Conservation (phyloP, 2,113 vertebrate genomes). For the Zosterops lateralis region DNA sequence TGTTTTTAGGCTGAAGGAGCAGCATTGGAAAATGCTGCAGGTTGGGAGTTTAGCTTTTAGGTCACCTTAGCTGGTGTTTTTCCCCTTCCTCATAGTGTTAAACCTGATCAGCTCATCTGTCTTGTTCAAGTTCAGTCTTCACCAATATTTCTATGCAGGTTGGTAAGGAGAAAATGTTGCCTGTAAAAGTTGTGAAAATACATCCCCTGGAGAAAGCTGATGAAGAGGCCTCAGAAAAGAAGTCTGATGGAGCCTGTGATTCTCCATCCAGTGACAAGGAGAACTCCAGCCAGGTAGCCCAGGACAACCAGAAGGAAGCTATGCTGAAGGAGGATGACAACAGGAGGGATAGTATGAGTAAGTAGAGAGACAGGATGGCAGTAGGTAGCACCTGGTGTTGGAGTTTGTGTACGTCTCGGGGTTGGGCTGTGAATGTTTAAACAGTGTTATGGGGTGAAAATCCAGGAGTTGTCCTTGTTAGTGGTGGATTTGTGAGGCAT, state of each 20-base stretch:
- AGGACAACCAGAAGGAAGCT: conserved; percentile 87
- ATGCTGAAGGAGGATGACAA: conserved; percentile 83
- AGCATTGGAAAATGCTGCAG: neutral
- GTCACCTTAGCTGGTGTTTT: rapidly evolving
- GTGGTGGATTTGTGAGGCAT: neutral
- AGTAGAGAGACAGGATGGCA: conserved; percentile 54
- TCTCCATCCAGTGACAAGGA: conserved; percentile 98
- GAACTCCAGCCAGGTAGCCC: conserved; percentile 84
- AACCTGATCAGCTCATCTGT: neutral
- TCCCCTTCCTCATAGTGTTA: neutral
- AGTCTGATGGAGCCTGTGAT: conserved; percentile 89
- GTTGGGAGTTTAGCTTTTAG: neutral
- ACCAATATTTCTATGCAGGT: conserved; percentile 70
- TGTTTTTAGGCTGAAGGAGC: neutral
- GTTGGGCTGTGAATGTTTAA: neutral
- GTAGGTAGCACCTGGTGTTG: neutral
- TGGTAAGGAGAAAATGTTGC: conserved; percentile 88
- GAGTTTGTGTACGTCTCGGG: rapidly evolving
- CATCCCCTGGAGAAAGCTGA: conserved; percentile 87
- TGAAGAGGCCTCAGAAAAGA: conserved; percentile 85
- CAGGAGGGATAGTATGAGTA: conserved; percentile 87
- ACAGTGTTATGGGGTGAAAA: rapidly evolving
- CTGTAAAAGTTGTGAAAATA: conserved; percentile 86
- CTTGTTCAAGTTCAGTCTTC: neutral
- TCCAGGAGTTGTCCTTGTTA: neutral